Conservation (phyloP, 1,140 invertebrate species). For the Brachionus calyciflorus region DNA sequence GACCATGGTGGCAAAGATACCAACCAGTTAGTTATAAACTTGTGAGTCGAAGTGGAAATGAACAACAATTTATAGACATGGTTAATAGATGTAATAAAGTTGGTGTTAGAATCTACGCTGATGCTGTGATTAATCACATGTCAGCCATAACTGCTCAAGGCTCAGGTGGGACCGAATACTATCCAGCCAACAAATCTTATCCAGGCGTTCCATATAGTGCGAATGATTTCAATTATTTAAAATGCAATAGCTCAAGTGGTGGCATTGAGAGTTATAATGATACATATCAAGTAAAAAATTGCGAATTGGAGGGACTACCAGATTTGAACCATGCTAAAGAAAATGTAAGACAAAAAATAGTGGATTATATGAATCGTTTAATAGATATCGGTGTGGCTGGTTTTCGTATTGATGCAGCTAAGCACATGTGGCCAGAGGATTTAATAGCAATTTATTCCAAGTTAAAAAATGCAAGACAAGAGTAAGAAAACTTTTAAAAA, state of each 20-base stretch:
- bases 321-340: conserved; percentile 70
- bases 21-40: conserved; percentile 82
- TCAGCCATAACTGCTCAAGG: conserved; percentile 63
- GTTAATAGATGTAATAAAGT: conserved; percentile 69
- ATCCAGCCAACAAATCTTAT: conserved; percentile 57
- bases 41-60: conserved; percentile 72
- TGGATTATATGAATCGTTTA: conserved; percentile 70
- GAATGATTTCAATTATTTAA: conserved; percentile 50
- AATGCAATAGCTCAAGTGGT: conserved; percentile 53
- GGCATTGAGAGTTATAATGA: conserved; percentile 59
- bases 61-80: conserved; percentile 71
- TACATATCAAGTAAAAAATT: conserved; percentile 65
- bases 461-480: conserved; percentile 2
- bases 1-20: conserved; percentile 80
- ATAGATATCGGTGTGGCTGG: conserved; percentile 77
- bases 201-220: conserved; percentile 64
- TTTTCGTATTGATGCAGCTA: conserved; percentile 51
- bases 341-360: conserved; percentile 69
- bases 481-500: background rate
- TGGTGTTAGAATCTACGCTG: conserved; percentile 78
- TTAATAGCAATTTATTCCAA: background rate
- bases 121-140: conserved; percentile 85
- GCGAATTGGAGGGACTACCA: conserved; percentile 69
- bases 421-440: conserved; percentile 48
- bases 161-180: conserved; percentile 56